Base-by-base conservation (phyloP, 1,140 invertebrate species). In the Ceratosolen solmsi region DNA sequence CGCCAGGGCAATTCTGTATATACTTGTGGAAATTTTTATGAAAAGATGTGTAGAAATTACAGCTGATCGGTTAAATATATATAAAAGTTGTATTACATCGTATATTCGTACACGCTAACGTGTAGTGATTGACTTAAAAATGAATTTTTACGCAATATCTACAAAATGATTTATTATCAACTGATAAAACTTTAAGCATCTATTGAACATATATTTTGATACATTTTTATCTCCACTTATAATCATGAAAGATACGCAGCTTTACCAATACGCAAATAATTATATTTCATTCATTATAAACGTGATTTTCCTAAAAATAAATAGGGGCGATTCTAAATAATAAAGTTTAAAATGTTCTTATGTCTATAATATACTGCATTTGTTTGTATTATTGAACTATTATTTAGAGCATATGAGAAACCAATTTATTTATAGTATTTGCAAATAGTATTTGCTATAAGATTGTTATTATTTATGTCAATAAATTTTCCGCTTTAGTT, bases 91-190 rank as follows among this genome's bases (percentile, higher is more conserved):
- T 33, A 33, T 63, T 63, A 33, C 17, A 36, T 63, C 30, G 15
- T 38, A 17, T 38, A 68, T 68, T 68, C 22, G 1, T 38, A 33
- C 27, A n/a, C 25, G 51, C n/a, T 38, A 38, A 27, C 5, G 15
- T 36, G 7, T 8, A 22, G n/a, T n/a, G n/a, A 36, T 54, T 36
- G 27, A 33, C 30, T 56, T 74, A 74, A 74, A 54, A 38, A 54
- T 56, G n/a, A 41, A 74, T 49, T 30, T 38, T 74, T 74, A 74
- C 20, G 20, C 51, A 56, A 74, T 56, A n/a, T 46, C 41, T 27
- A 20, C 17, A 51, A 46, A 72, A 27, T 72, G 25, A 51, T 72
- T 72, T 25, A 49, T 72, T 51, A 72, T 72, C 20, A 25, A 49
- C 49, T 72, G 36, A 49, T 51, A 27, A 72, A 49, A 49, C 11